Evolutionary conservation across 2,797 vertebrate species (phyloP), one percentile per base, ranked within the genome.

Genomic region (Rhynchotus rufescens): DNA sequence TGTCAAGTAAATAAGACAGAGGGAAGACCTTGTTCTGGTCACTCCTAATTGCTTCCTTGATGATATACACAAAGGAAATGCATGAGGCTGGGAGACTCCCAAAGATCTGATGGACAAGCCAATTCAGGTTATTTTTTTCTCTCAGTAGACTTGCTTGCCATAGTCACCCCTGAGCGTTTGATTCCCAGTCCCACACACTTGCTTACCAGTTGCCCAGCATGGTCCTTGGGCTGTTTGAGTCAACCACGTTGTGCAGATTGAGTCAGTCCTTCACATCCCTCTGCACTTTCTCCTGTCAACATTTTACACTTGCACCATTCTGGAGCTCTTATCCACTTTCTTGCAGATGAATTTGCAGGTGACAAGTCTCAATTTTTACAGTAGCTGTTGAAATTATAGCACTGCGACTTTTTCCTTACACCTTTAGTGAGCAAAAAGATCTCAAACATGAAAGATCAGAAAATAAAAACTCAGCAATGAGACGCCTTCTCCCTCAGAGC

Each of bases 401-500:
- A 68, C 22, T 0, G 0, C 22, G 38, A 30, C 28, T 88, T 86
- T 80, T 64, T 54, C 56, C 75, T 86, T 15, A n/a, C 30, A 16
- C 36, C 28, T 69, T 42, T 25, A 54, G 7, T 45, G 61, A 65
- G 36, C 75, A 82, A 56, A 42, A 38, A 49, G 32, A 15, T 34
- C 30, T 52, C 20, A 28, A 13, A 21, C 15, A 8, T 1, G 1
- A 73, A 66, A 59, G 57, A 28, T 45, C 8, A 28, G 23, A 28
- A 10, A 64, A 79, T 3, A 0, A 0, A 77, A 13, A 1, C 0
- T 7, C 0, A 3, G 21, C 49, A 7, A 61, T 6, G 20, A 16
- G 59, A 40, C 59, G 0, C 0, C 14, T 68, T 11, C 52, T 47
- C 5, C 28, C 8, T 9, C 0, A 0, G 38, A 10, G 0, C 72